These are phyloP conservation scores for Peromyscus melanophrys DNA, from an alignment of 2,797 vertebrate genomes.

Conservation along the genomic window DNA sequence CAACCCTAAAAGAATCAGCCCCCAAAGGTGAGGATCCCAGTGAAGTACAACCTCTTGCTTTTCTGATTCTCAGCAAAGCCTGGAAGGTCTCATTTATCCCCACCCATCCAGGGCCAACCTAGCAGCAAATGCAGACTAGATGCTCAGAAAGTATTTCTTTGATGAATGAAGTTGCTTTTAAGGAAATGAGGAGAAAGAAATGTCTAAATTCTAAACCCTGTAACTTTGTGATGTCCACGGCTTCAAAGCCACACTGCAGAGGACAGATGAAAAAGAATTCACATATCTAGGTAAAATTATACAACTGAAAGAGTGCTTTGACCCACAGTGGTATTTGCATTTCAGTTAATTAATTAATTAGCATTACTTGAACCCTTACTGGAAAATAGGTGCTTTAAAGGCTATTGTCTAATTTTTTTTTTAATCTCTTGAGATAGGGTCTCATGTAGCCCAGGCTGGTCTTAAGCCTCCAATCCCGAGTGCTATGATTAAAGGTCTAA, in stretches of 20 bases:
- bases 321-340: slow-evolving; percentile 10
- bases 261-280: slow-evolving; percentile 56
- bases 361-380: background rate
- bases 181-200: slow-evolving; percentile 55
- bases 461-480: background rate
- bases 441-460: background rate
- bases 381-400: slow-evolving; percentile 48
- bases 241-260: slow-evolving; percentile 4
- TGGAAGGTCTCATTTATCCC: slow-evolving; percentile 42
- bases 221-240: slow-evolving; percentile 43
- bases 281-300: slow-evolving; percentile 3
- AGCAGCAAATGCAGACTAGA: background rate
- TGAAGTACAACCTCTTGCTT: slow-evolving; percentile 41
- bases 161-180: slow-evolving; percentile 58
- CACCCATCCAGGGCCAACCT: background rate
- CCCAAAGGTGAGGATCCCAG: background rate
- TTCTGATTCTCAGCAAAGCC: slow-evolving; percentile 34
- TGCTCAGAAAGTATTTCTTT: slow-evolving; percentile 52
- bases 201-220: slow-evolving; percentile 20
- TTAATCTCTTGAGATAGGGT: background rate
- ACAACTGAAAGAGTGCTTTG: slow-evolving; percentile 2
- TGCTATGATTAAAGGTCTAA: background rate
- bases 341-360: background rate
- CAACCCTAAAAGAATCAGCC: slow-evolving; percentile 8
- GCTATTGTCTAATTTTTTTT: background rate